phyloP scores from a whole-genome alignment of 2,797 vertebrate genomes.

The Gymnopithys bicolor region DNA sequence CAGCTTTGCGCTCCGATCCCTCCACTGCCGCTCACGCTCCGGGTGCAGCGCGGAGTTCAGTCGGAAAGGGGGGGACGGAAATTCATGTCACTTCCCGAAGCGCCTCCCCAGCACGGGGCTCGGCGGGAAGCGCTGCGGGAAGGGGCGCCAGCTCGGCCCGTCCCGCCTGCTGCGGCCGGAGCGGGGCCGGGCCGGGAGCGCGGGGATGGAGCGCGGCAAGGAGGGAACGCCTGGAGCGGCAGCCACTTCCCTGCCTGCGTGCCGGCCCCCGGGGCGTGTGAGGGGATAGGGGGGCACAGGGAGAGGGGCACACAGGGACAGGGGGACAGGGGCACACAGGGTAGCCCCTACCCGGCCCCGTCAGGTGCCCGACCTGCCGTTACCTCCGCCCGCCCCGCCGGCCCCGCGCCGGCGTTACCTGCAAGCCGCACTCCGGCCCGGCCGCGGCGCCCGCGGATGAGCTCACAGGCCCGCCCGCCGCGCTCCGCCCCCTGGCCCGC shows the following conservation, averaged over 20 bases:
- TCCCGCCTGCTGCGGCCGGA: too few species aligned
- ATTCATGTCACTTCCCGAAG: too few species aligned
- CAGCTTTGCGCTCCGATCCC: fast-evolving
- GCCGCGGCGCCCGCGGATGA: background rate
- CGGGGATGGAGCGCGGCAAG: background rate
- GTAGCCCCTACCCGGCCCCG: too few species aligned
- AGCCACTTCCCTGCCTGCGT: background rate
- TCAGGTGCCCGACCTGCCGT: background rate
- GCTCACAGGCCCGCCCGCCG: background rate
- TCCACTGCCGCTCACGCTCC: fast-evolving
- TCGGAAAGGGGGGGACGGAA: too few species aligned
- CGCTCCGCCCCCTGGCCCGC: background rate
- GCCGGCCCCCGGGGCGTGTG: background rate
- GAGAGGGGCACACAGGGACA: too few species aligned
- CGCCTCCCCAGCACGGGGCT: too few species aligned
- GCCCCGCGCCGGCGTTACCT: background rate
- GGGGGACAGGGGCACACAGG: too few species aligned
- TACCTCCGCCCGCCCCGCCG: too few species aligned
- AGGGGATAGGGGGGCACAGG: background rate
- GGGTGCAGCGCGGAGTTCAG: too few species aligned
- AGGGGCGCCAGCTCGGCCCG: too few species aligned
- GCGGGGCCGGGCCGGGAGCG: too few species aligned
- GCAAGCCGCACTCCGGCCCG: background rate
- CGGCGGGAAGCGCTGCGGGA: too few species aligned
- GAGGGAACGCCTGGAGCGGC: background rate